A percentile compares a stretch with the other conserved stretches of the same genome.
Evolutionary conservation across 2,113 vertebrate genomes (phyloP).

Genomic region (Marmota flaviventris): DNA sequence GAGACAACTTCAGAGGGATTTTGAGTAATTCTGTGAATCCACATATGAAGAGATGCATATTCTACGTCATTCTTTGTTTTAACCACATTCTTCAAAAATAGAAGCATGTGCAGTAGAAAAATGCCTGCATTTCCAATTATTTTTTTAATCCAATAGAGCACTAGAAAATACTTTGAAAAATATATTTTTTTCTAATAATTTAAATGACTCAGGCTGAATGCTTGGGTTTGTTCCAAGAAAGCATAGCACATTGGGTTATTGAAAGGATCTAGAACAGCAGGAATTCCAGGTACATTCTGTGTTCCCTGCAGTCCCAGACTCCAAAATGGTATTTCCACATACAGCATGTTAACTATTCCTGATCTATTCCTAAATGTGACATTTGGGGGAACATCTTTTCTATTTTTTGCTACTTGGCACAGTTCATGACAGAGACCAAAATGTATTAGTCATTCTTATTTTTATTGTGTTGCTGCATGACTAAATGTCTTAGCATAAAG

Average conservation of each 20-base stretch:
- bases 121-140: not conserved
- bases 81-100: conserved; percentile 18
- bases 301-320: not conserved
- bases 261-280: not conserved
- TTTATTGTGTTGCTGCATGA: not conserved
- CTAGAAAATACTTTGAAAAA: conserved; percentile 30
- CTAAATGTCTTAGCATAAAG: not conserved
- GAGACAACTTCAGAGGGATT: conserved; percentile 70
- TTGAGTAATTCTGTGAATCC: conserved; percentile 56
- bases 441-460: conserved; percentile 44
- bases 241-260: not conserved
- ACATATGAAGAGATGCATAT: not conserved
- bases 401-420: conserved; percentile 50
- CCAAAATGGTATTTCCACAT: conserved; percentile 18
- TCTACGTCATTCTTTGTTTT: conserved; percentile 19
- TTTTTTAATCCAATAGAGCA: not conserved
- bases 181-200: not conserved
- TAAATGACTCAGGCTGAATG: conserved; percentile 27
- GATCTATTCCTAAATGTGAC: not conserved
- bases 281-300: not conserved
- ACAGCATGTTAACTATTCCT: not conserved
- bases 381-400: conserved; percentile 35
- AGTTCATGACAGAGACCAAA: not conserved
- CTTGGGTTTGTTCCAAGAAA: not conserved
- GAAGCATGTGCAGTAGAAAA: not conserved